Evolutionary conservation across 2,113 vertebrate species (phyloP), one percentile per base, ranked within the genome.

Genomic region (Ursus arctos): DNA sequence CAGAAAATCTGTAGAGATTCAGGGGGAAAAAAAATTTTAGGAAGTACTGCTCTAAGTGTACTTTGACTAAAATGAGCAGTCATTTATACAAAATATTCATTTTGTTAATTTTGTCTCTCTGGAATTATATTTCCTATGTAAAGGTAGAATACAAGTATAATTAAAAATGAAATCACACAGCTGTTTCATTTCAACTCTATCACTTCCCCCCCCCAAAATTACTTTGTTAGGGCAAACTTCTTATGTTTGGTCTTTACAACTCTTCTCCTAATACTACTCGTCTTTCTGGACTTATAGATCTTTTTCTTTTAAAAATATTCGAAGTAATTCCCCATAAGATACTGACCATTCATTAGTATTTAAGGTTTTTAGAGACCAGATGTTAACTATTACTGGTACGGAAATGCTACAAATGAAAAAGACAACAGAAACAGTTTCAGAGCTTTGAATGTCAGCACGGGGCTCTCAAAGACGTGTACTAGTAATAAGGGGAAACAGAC

Each of bases 171-270:
- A 83, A 84, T 1, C 59, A 40, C 36, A 88, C 0, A 81, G 55
- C 2, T 96, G 28, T 59, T 67, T 6, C 72, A 88, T 47, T 49
- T 77, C n/a, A 36, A 40, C 36, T 93, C 16, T 88, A 87, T 63
- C 7, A 67, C 59, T 71, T 87, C 6, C 28, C 63, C 95, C 36
- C 33, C 31, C 57, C 51, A n/a, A 90, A 85, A 51, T 65, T 49
- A 67, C 15, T 65, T 74, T 86, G 89, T 86, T 69, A 90, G n/a
- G 40, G 47, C 22, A 87, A 76, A 82, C 21, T 93, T 90, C 71
- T 61, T 49, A 65, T 61, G 43, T 93, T 71, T 79, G 22, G 36
- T 92, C 7, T 88, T 88, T 28, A 31, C 8, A 92, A 79, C 24
- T 91, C 28, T 65, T 92, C 19, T 5, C 28, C 49, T 43, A 81